Base-by-base conservation (phyloP, 2,888 invertebrate genomes). In the Latrodectus elegans region DNA sequence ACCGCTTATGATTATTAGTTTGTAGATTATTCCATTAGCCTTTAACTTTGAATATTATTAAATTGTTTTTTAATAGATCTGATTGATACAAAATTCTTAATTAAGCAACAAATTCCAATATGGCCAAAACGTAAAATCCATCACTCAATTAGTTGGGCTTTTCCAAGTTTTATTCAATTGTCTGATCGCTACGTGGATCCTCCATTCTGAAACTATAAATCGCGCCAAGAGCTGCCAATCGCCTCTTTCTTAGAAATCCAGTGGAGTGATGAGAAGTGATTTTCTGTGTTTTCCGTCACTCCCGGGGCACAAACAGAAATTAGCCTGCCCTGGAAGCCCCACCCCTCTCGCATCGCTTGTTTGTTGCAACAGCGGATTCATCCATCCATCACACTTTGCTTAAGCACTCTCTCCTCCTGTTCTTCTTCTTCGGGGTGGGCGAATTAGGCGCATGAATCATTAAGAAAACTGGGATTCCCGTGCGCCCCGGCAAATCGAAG, bases 361-460 rank as follows among this genome's bases (percentile, higher is more conserved):
- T 60, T 60, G 12, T n/a, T n/a, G 10, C 6, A 60, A 60, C 60
- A 60, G 60, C 71, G 53, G 49, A 55, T 22, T 26, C 55, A 68
- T n/a, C 55, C 79, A 84, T 84, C 77, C 84, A 84, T 84, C 84
- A 78, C 84, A 64, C 77, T 84, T 84, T 73, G 72, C 64, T 67
- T 77, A 78, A 72, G 72, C 65, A 64, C 83, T 75, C 51, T 38
- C 38, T 38, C 38, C 38, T 38, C 38, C 38, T 38, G 38, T 38
- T 38, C 38, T 38, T 38, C 38, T 38, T 38, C 6, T 38, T 38
- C 38, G 38, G 6, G 83, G 71, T 71, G 71, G 71, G 64, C 71
- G 78, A 84, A 84, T 84, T 77, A 84, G 84, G 52, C 49, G 22
- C 72, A 78, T 84, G 73, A 84, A 84, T 84, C 84, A 84, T 84